Evolutionary conservation across 2,888 invertebrate species (phyloP), one percentile per base, ranked within the genome.

Genomic region (Apoderus coryli): DNA sequence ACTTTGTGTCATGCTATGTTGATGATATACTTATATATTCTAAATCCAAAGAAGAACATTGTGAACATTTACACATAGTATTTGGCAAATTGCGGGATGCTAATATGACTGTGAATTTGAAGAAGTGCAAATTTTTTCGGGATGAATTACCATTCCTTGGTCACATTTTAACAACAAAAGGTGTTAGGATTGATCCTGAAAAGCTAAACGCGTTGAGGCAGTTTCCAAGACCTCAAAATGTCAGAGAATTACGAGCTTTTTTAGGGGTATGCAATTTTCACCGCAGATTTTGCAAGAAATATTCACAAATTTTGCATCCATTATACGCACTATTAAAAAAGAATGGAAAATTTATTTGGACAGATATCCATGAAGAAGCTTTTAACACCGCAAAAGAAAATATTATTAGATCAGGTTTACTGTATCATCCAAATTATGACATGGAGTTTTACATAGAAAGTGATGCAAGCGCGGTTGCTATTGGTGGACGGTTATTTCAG

Each of bases 41-140:
- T 6, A 45, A 3, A 34, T 43, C n/a, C 36, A 42, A 26, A 40
- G 33, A 42, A 10, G 28, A 37, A 16, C 45, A 46, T 23, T 10
- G 43, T 3, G 2, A 30, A n/a, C 41, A 46, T 24, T 10, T 47
- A 3, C 33, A 35, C 13, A 10, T 14, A 12, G 28, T 49, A 2
- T 41, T 45, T 7, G n/a, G 25, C 5, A 22, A 33, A 16, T 28
- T 45, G 14, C 22, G 32, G 10, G 32, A 40, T 4, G 34, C 40
- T 9, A 38, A 40, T 14, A 38, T 44, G 12, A 48, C 45, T 1
- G 14, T 44, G 1, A 40, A 38, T 15, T 11, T 46, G 2, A 36
- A 37, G 10, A 48, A 48, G 38, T 39, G 45, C 0, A 1, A 25
- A 7, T 44, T n/a, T n/a, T n/a, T n/a, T n/a, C n/a, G n/a, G n/a